These are phyloP conservation scores for Cryptus armator DNA, from an alignment of 2,888 invertebrate species.

Conservation along the genomic window DNA sequence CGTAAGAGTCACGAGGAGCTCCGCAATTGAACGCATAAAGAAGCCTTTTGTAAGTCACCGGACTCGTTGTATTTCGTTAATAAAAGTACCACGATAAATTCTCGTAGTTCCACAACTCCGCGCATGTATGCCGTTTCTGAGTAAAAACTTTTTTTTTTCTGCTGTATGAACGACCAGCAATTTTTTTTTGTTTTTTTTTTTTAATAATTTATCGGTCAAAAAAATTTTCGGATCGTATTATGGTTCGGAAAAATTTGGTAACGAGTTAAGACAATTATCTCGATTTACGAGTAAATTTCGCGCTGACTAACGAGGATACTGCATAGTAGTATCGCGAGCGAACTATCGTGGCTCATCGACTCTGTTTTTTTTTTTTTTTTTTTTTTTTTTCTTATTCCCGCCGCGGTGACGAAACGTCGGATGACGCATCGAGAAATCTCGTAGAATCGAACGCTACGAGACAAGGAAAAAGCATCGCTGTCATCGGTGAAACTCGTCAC, in stretches of 20 bases:
- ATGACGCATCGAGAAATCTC: constrained; percentile 46
- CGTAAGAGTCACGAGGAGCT: constrained; percentile 46
- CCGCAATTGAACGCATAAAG: constrained; percentile 68
- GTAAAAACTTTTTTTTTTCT: neutral
- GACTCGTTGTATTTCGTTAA: constrained; percentile 45
- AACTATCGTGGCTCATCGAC: neutral
- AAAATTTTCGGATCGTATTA: no score
- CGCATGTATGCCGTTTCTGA: no score
- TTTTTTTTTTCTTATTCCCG: neutral
- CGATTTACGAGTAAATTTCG: no score
- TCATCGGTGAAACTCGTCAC: constrained; percentile 37
- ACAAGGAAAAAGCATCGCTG: constrained; percentile 26
- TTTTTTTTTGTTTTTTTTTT: no score
- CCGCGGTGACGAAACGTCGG: constrained; percentile 16
- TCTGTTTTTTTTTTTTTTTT: neutral
- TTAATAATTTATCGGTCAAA: no score
- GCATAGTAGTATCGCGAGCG: neutral
- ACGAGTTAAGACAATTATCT: no score
- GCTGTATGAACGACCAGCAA: no score
- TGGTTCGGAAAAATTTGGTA: no score
- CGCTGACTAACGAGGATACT: neutral
- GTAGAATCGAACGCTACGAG: constrained; percentile 22
- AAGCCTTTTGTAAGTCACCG: constrained; percentile 64
- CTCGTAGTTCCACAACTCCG: no score
- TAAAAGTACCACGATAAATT: neutral